These are phyloP conservation scores for Melieria picta DNA, from an alignment of 2,888 invertebrate genomes.

Conservation along the genomic window DNA sequence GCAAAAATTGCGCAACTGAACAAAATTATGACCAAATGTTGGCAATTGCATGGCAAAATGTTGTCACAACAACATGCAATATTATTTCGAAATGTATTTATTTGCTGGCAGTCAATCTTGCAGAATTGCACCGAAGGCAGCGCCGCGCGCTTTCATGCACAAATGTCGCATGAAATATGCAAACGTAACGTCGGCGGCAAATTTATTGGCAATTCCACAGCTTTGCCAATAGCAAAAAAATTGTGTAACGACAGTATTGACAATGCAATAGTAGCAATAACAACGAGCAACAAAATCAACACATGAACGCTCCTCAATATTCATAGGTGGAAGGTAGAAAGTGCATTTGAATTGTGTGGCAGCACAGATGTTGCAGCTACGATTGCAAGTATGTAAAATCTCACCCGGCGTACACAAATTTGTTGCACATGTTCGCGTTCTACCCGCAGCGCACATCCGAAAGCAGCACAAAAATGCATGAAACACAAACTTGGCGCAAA, in stretches of 20 bases:
- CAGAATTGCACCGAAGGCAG: not conserved
- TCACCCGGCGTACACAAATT: too few relatives aligned
- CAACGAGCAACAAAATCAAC: not conserved
- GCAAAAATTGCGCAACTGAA: not conserved
- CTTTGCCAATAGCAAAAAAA: constrained; percentile 17
- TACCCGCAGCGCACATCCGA: too few relatives aligned
- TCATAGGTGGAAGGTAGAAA: too few relatives aligned
- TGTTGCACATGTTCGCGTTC: too few relatives aligned
- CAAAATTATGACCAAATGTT: not conserved
- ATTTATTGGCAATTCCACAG: constrained; percentile 33
- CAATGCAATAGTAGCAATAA: not conserved
- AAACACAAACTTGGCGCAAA: too few relatives aligned
- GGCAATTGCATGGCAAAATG: not conserved
- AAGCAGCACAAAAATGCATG: too few relatives aligned
- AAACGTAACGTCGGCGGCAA: constrained; percentile 24
- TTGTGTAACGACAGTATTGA: constrained; percentile 10
- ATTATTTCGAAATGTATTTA: constrained; percentile 1
- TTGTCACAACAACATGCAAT: not conserved
- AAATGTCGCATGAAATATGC: constrained; percentile 24
- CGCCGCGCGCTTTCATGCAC: not conserved
- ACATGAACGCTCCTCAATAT: too few relatives aligned
- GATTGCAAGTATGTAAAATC: too few relatives aligned
- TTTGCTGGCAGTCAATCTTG: not conserved
- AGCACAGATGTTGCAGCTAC: too few relatives aligned
- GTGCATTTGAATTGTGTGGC: too few relatives aligned